Evolutionary conservation across 1,140 invertebrate genomes (phyloP).

Genomic region (Glossosoma conforme): DNA sequence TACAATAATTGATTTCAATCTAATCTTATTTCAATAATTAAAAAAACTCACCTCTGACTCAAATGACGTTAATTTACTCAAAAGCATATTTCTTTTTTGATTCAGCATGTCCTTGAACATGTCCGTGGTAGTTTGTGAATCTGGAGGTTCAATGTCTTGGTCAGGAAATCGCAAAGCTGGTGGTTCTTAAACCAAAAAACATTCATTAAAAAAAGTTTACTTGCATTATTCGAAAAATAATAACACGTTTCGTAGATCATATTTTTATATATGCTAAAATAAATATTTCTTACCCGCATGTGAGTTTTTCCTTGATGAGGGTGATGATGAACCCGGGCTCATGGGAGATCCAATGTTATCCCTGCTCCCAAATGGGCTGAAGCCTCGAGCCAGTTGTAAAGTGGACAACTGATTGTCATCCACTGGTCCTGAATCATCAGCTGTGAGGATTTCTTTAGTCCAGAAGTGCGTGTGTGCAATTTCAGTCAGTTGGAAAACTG

Average conservation of each 20-base stretch:
- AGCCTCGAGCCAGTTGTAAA: slow-evolving; percentile 45
- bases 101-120: slow-evolving; percentile 86
- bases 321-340: slow-evolving; percentile 43
- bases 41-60: slow-evolving; percentile 84
- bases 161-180: slow-evolving; percentile 45
- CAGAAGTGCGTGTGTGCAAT: slow-evolving; percentile 98
- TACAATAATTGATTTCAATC: too few species aligned
- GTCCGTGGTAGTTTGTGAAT: slow-evolving; percentile 72
- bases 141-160: slow-evolving; percentile 44
- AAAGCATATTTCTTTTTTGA: slow-evolving; percentile 78
- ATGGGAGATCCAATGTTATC: slow-evolving; percentile 65
- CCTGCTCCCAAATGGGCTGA: slow-evolving; percentile 70
- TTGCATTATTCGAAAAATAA: too few species aligned
- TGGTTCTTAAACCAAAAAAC: slow-evolving; percentile 35
- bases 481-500: slow-evolving; percentile 93
- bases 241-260: too few species aligned
- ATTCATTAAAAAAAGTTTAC: too few species aligned
- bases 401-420: slow-evolving; percentile 24
- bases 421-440: slow-evolving; percentile 21
- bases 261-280: too few species aligned
- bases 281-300: slow-evolving; percentile 38
- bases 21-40: too few species aligned
- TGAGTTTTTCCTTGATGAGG: slow-evolving; percentile 47
- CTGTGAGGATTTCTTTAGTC: slow-evolving; percentile 67
- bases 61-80: slow-evolving; percentile 81